Evolutionary conservation across 2,888 invertebrate genomes (phyloP).

Genomic region (Heterodera filipjevi): DNA sequence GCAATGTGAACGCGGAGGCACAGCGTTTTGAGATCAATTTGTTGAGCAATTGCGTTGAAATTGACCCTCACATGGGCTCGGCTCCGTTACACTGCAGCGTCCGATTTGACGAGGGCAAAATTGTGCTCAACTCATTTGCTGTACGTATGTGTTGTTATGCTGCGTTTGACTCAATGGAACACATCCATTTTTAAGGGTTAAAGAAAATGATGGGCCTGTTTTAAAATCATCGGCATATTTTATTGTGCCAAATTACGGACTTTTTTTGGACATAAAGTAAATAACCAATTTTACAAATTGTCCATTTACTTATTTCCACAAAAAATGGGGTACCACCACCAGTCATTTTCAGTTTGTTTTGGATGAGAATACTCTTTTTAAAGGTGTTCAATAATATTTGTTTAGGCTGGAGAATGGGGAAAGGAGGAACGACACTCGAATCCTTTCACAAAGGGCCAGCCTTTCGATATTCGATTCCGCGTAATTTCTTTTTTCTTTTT

Average conservation of each 20-base stretch:
- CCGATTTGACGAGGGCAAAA: conserved; percentile 59
- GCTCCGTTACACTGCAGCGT: conserved; percentile 58
- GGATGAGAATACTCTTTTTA: background rate
- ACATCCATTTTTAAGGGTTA: no score
- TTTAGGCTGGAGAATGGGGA: conserved; percentile 54
- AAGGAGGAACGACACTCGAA: conserved; percentile 59
- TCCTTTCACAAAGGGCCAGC: conserved; percentile 53
- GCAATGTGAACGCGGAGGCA: conserved; percentile 49
- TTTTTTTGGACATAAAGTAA: no score
- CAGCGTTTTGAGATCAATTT: conserved; percentile 42
- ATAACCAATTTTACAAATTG: no score
- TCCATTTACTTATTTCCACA: no score
- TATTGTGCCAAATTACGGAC: no score
- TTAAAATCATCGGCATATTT: no score
- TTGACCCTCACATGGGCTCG: conserved; percentile 43
- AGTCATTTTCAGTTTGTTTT: no score
- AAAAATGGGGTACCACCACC: no score
- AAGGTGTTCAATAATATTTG: background rate
- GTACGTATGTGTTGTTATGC: conserved; percentile 29
- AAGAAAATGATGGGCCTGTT: no score
- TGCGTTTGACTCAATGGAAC: background rate
- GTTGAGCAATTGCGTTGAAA: conserved; percentile 45
- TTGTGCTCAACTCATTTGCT: conserved; percentile 54
- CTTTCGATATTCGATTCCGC: conserved; percentile 61
- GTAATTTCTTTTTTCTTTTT: conserved; percentile 4